Evolutionary conservation across 2,888 invertebrate genomes (phyloP), one percentile per base, ranked within the genome.

Genomic region (Dryadula phaetusa): DNA sequence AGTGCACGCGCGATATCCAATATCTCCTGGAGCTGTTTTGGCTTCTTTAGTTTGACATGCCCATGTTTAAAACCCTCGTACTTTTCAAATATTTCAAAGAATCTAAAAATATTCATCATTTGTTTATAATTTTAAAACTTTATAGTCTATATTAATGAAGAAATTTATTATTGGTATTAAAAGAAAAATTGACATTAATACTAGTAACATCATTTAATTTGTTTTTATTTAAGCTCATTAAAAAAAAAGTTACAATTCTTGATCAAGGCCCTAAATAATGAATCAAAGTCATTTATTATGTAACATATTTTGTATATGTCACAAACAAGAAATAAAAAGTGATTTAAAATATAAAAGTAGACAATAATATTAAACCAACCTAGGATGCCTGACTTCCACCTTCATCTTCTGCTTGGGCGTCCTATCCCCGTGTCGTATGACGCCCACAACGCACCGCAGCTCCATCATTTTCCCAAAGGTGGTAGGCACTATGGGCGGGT

Each of bases 351-450:
- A n/a, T n/a, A n/a, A 4, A 28, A 28, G 3, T 28, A 28, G 6
- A 28, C 28, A 3, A 3, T 28, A 28, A 28, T 28, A 28, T 4
- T 28, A 3, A 44, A 54, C 40, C 20, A 12, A 97, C 97, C 98
- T 98, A 3, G 96, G 97, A 94, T 99, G 98, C 62, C 98, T 94
- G 14, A 99, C 99, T 94, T 99, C 99, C 75, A 99, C 99, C 90
- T 99, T 99, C 99, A 99, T 99, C 93, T 99, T 99, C 92, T 99
- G 99, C 85, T 99, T 99, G 0, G 99, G 99, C 14, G 99, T 99
- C 74, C 99, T 94, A 87, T 99, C 99, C 0, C 99, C 99, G 82
- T 99, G 99, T 68, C 99, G 93, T 70, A 99, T 99, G 6, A 99
- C 98, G 25, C 98, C 99, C 46, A 99, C 98, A 3, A 99, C 99